Base-by-base conservation (phyloP, 1,140 invertebrate species). In the Sitophilus oryzae region DNA sequence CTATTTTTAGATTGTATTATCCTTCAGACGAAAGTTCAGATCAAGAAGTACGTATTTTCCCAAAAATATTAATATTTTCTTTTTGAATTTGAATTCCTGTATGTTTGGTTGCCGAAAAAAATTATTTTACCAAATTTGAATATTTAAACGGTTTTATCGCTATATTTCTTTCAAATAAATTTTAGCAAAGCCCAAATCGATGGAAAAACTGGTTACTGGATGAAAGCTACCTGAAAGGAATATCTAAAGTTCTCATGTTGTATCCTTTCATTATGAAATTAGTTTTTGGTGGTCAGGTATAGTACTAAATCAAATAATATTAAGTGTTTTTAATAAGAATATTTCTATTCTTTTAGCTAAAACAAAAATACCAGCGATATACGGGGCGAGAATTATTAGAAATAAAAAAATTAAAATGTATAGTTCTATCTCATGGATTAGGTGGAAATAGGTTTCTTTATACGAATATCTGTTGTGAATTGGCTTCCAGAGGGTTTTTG, bases 371-470 rank as follows among this genome's bases (percentile, higher is more conserved):
- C 82, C 82, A 2, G 77, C 74, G 0, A 57, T 80, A 25, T 79
- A 77, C 70, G 77, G 80, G 42, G 76, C 72, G 59, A 59, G 65
- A 67, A 25, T 64, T 56, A 51, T 16, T 9, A 58, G 48, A 11
- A 56, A 59, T n/a, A 19, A 57, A 40, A n/a, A 73, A 68, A 72
- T 66, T 81, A 56, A 83, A 82, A 25, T 75, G 84, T 6, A 60
- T 86, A 20, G 68, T 86, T 11, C 80, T 86, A 60, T 84, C 83
- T 0, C 84, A 87, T 69, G 84, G 84, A 9, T 71, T 85, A 30
- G 80, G 79, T 15, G 81, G 77, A 0, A 77, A 77, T 60, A 68
- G 84, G 52, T 81, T 79, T 20, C 72, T 80, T 19, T 83, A 83
- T 61, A 79, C 78, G 16, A 73, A 77, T 2, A 74, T 81, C 43